Base-by-base conservation (phyloP, 37 sponge, comb jelly and placozoan genomes). In the Theonella swinhoei region DNA sequence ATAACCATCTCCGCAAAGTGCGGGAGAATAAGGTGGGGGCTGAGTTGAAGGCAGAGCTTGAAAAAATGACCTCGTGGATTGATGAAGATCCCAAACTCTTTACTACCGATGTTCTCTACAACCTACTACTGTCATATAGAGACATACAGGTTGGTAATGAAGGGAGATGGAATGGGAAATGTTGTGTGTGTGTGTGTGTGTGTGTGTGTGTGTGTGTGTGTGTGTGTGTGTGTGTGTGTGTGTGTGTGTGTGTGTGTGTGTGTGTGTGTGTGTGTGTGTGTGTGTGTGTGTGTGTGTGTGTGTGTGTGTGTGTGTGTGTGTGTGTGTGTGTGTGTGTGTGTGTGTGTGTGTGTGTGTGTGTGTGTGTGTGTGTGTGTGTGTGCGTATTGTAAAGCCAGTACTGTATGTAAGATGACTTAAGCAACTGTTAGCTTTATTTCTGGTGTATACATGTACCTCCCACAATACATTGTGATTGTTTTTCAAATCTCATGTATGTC, bases 1-100 rank as follows among this genome's bases (percentile, higher is more conserved):
- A 91, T 33, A 87, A 77, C 23, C 38, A 78, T 0, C 70, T 94
- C 63, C 75, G 91, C 28, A 68, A 88, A n/a, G 82, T 84, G 5
- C 83, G 95, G 23, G 95, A 94, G 42, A 85, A 34, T 3, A 75
- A 80, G 54, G 20, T 31, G 36, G 89, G 89, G 11, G 93, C 87
- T 25, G 95, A 87, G 33, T 68, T 91, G 47, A 88, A 91, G 59
- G 35, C 91, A 93, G 93, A 96, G 71, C 64, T 94, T 80, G 34
- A 72, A 42, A 82, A 60, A 30, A 70, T 96, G 22, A 64, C 85
- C 70, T 22, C 77, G 20, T 67, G 76, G 92, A 88, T 96, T 19
- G 84, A 96, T 62, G 92, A 93, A n/a, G 83, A 90, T 74, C 93
- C 96, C 22, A 80, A 74, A 62, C 85, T 96, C 72, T 96, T 85